Conservation (phyloP, 2,888 invertebrate species). For the Caenorhabditis imperialis region DNA sequence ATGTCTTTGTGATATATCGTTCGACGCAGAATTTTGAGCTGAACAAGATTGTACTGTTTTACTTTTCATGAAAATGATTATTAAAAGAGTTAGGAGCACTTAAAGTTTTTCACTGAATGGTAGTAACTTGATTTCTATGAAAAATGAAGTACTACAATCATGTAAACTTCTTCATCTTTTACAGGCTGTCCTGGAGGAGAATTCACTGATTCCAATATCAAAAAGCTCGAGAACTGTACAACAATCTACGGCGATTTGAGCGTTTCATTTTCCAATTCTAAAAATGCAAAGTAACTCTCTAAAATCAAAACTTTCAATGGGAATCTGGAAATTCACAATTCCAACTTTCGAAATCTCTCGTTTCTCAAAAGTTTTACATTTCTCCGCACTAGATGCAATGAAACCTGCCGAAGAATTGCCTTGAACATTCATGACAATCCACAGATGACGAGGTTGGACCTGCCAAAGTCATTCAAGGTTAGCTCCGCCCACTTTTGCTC, state of each 20-base stretch:
- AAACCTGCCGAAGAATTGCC: background rate
- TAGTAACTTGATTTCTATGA: no score
- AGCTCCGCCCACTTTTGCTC: no score
- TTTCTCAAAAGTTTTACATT: background rate
- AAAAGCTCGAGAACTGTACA: slow-evolving; percentile 2
- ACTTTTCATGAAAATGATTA: no score
- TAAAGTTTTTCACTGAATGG: no score
- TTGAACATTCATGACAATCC: slow-evolving; percentile 14
- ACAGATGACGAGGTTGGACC: slow-evolving; percentile 1
- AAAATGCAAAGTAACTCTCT: no score
- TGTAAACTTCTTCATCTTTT: no score
- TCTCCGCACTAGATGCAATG: background rate
- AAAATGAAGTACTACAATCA: no score
- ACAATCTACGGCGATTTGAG: background rate
- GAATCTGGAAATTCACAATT: background rate
- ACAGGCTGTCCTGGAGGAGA: slow-evolving; percentile 15
- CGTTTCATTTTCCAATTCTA: background rate
- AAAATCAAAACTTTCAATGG: slow-evolving; percentile 16
- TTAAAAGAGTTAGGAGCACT: no score
- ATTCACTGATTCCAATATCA: background rate
- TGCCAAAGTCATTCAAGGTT: no score
- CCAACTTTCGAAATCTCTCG: slow-evolving; percentile 4
- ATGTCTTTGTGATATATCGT: no score
- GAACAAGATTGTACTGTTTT: no score
- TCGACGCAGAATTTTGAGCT: no score